phyloP scores from a whole-genome alignment of 2,797 vertebrate species.

The Falco concolor region DNA sequence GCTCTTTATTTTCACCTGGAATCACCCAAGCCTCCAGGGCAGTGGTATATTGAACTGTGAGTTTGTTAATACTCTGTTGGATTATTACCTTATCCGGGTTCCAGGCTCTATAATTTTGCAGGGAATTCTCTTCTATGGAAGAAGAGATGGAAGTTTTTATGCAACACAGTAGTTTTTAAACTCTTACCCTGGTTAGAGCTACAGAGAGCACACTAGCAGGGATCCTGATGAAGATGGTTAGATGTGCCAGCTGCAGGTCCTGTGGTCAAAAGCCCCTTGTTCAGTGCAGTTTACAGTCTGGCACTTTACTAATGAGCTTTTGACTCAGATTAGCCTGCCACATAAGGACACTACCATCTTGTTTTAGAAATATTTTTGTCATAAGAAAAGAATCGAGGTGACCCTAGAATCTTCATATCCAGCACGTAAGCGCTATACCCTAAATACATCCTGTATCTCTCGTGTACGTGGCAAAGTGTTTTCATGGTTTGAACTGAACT shows the following conservation, averaged over 20 bases:
- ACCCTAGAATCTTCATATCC: neutral
- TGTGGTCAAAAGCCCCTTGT: neutral
- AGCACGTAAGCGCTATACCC: neutral
- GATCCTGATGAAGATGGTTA: neutral
- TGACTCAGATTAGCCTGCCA: slow-evolving; percentile 3
- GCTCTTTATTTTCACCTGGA: neutral
- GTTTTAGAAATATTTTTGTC: slow-evolving; percentile 16
- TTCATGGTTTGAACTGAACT: neutral
- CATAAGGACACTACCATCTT: neutral
- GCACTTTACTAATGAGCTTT: neutral
- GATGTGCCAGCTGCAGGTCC: neutral
- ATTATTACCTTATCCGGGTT: neutral
- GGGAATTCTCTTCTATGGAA: neutral
- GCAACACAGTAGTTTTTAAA: neutral
- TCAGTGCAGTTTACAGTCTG: neutral
- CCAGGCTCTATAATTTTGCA: neutral
- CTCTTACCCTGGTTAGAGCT: neutral
- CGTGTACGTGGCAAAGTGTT: neutral
- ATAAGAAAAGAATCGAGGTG: neutral
- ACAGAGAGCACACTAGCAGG: neutral
- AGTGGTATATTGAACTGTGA: neutral
- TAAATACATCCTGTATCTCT: neutral
- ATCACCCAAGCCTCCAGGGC: neutral
- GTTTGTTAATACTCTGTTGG: neutral
- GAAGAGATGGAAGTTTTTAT: neutral